These are phyloP conservation scores for Otus sunia DNA, from an alignment of 2,113 vertebrate species.

Conservation along the genomic window DNA sequence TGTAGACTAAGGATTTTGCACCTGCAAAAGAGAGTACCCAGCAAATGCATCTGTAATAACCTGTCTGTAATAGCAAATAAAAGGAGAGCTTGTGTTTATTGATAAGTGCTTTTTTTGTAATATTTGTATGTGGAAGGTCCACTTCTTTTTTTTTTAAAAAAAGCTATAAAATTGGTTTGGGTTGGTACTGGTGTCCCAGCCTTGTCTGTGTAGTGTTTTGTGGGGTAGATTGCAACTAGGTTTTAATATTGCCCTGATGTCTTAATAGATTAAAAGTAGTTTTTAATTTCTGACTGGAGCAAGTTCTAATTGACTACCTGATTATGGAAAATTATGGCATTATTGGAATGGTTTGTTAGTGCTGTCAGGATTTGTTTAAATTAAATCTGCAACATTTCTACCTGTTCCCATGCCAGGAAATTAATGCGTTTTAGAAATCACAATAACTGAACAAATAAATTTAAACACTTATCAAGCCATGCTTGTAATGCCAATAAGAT, in stretches of 20 bases:
- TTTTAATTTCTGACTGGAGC: not conserved
- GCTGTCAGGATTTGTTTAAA: not conserved
- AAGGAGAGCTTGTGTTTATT: not conserved
- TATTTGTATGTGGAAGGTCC: not conserved
- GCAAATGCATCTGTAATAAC: not conserved
- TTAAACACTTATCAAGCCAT: not conserved
- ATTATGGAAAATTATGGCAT: not conserved
- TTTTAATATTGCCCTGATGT: not conserved
- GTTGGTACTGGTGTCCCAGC: not conserved
- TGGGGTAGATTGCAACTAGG: not conserved
- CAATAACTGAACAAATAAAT: not conserved
- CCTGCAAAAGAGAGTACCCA: not conserved
- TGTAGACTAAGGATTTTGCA: not conserved
- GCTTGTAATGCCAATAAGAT: not conserved
- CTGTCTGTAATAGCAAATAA: not conserved
- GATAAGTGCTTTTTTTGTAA: not conserved
- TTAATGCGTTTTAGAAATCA: not conserved
- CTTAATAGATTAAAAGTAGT: not conserved
- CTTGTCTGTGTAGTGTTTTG: not conserved
- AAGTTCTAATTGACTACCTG: not conserved
- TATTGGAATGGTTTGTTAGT: not conserved
- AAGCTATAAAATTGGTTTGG: not conserved
- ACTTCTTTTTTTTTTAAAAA: not conserved
- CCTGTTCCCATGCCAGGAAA: not conserved
- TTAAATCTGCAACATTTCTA: not conserved